Conservation (phyloP, 2,888 invertebrate genomes). For the Ichneumon xanthorius region DNA sequence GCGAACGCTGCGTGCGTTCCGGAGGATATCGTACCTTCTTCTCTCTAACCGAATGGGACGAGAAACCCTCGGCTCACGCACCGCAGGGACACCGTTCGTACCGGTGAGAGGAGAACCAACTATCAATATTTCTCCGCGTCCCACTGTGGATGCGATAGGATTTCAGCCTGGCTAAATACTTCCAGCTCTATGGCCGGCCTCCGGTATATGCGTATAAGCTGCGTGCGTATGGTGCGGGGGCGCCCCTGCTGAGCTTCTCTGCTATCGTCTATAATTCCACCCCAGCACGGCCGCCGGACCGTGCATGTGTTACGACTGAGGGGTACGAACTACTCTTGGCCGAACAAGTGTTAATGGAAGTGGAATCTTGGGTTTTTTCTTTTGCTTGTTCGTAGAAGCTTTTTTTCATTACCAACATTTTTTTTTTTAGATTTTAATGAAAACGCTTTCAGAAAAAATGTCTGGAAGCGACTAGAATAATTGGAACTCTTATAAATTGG, state of each 20-base stretch:
- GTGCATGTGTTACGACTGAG: constrained; percentile 21
- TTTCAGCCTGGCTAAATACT: constrained; percentile 46
- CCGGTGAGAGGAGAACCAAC: constrained; percentile 34
- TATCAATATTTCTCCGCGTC: constrained; percentile 60
- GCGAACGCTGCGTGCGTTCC: constrained; percentile 16
- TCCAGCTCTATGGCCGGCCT: constrained; percentile 29
- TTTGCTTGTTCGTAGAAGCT: not conserved
- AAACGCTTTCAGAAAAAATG: not conserved
- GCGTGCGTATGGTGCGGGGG: constrained; percentile 43
- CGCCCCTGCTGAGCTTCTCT: constrained; percentile 46
- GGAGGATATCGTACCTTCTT: constrained; percentile 16
- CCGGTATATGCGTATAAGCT: constrained; percentile 14
- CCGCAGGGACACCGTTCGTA: constrained; percentile 42
- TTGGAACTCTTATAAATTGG: too few species aligned
- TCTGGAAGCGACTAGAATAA: too few species aligned
- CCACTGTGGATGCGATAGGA: constrained; percentile 11
- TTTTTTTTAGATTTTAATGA: not conserved
- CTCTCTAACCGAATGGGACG: constrained; percentile 20
- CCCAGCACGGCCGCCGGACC: not conserved
- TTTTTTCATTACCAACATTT: not conserved
- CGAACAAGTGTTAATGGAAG: constrained; percentile 42
- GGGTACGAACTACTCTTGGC: constrained; percentile 44
- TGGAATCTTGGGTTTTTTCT: not conserved
- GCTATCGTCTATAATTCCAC: constrained; percentile 1
- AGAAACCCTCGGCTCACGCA: constrained; percentile 31